phyloP scores from a whole-genome alignment of 2,888 invertebrate species.

The Craniophora ligustri region DNA sequence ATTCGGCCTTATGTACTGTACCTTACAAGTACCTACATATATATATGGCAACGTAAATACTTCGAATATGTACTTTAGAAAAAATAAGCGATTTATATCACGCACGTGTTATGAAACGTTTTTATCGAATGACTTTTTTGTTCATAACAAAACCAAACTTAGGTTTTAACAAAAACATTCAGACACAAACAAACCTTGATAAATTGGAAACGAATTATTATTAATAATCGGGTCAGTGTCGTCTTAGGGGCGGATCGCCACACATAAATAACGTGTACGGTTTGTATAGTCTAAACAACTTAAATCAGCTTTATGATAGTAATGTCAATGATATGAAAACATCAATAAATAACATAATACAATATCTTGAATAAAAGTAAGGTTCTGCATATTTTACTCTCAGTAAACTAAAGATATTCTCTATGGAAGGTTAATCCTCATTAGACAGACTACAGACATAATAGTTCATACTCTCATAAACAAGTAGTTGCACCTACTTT shows the following conservation, averaged over 20 bases:
- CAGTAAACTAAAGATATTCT: not conserved
- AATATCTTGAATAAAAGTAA: too few relatives aligned
- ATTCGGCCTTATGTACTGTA: conserved; percentile 62
- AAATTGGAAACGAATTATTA: too few relatives aligned
- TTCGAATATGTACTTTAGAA: conserved; percentile 22
- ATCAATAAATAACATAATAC: too few relatives aligned
- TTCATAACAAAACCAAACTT: conserved; percentile 5
- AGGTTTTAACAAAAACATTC: too few relatives aligned
- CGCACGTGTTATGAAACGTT: conserved; percentile 35
- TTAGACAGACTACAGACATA: conserved; percentile 7
- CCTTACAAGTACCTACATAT: conserved; percentile 53
- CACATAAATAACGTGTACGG: not conserved
- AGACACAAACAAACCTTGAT: too few relatives aligned
- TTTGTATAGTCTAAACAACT: not conserved
- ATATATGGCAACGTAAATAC: conserved; percentile 45
- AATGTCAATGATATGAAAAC: too few relatives aligned
- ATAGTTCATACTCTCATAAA: conserved; percentile 31
- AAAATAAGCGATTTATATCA: conserved; percentile 23
- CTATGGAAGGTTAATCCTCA: conserved; percentile 5
- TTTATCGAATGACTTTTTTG: conserved; percentile 11
- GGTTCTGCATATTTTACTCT: too few relatives aligned
- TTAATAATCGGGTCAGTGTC: too few relatives aligned
- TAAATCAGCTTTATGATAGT: too few relatives aligned
- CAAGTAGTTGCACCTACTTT: conserved; percentile 30
- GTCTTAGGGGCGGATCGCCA: too few relatives aligned